Base-by-base conservation (phyloP, 2,888 invertebrate genomes). In the Entomobrya multifasciata region DNA sequence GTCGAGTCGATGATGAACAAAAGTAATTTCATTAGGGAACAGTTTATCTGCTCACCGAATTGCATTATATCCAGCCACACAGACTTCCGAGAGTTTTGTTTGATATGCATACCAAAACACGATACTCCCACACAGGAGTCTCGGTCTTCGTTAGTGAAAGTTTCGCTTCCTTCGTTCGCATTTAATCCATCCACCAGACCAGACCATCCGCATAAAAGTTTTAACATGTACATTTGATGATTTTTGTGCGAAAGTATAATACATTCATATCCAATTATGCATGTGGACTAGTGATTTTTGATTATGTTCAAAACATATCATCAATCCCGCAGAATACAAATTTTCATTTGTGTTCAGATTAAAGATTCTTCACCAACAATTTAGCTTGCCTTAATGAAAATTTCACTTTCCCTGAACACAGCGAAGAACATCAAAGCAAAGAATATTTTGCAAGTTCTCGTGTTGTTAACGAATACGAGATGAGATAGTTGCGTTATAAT, bases 371-470 rank as follows among this genome's bases (percentile, higher is more conserved):
- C 36, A 36, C n/a, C 47, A 15, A 15, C 36, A 76, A 55, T 52
- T 27, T 55, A 15, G 57, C 41, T 36, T 17, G n/a, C 27, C 67
- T 41, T 55, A 70, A 67, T 67, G 80, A 67, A 80, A 72, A 72
- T 55, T 60, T 57, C 60, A n/a, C 67, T 67, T 70, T 67, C 22
- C 25, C n/a, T 5, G 70, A 67, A 70, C 25, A 82, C 36, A 36
- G 36, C 4, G 5, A 36, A 4, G 25, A 62, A 82, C 74, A 82
- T 74, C 82, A 82, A 74, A 82, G 80, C 55, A 55, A 70, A 57
- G 57, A 60, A 72, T 81, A 81, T 72, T 76, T 82, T 82, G 82
- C 72, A 72, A 82, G 8, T 49, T 49, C 20, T n/a, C n/a, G 74
- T 82, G 72, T 74, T 74, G 82, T 74, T 81, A 62, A 15, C 65